Conservation (phyloP, 2,113 vertebrate species). For the Psittacula cyanocephala region DNA sequence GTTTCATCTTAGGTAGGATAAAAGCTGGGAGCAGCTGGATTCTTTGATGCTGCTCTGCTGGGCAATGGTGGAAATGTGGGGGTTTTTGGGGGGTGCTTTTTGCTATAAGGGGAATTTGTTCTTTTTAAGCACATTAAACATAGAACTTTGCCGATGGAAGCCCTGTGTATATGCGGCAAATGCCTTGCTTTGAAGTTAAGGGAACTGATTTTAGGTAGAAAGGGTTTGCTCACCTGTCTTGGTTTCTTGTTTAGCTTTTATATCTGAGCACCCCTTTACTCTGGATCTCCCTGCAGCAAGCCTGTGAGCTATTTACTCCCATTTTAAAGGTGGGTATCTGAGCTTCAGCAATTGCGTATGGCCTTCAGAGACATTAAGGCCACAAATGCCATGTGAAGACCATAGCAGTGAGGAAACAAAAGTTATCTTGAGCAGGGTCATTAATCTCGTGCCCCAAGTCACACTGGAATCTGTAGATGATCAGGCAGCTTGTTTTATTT, state of each 20-base stretch:
- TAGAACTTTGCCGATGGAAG: not conserved
- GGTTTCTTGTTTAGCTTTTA: not conserved
- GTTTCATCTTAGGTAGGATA: not conserved
- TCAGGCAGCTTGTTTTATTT: not conserved
- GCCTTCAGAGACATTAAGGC: not conserved
- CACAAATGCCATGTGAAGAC: not conserved
- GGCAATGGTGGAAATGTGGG: not conserved
- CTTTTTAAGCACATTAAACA: not conserved
- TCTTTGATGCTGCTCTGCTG: not conserved
- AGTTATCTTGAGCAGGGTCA: not conserved
- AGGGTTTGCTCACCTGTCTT: not conserved
- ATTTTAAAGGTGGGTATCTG: not conserved
- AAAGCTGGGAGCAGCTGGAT: conserved; percentile 26
- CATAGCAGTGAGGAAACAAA: not conserved
- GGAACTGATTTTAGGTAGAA: not conserved
- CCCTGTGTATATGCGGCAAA: not conserved
- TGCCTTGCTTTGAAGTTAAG: not conserved
- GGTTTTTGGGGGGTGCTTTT: not conserved
- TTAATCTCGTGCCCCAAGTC: not conserved
- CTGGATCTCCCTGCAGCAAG: not conserved
- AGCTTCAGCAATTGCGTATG: not conserved
- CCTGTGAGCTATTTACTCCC: not conserved
- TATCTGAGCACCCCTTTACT: not conserved
- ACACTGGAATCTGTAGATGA: not conserved
- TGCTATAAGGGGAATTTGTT: not conserved